These are phyloP conservation scores for Hoplodrina ambigua DNA, from an alignment of 2,888 invertebrate species.

Conservation along the genomic window DNA sequence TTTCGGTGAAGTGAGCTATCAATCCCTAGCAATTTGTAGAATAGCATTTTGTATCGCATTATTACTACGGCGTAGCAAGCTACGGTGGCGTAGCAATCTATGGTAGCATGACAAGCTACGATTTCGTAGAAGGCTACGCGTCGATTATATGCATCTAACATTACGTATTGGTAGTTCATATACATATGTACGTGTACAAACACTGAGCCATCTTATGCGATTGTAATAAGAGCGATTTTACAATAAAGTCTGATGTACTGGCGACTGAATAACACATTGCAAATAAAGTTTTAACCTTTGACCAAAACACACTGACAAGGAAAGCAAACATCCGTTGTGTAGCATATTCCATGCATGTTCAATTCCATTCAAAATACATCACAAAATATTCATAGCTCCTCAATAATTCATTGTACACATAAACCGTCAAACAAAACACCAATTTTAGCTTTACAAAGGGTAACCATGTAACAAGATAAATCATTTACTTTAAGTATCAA, in stretches of 20 bases:
- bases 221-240: too few species aligned
- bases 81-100: conserved; percentile 17
- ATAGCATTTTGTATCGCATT: not conserved
- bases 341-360: conserved; percentile 15
- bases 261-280: not conserved
- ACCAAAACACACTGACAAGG: not conserved
- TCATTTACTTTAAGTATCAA: conserved; percentile 29
- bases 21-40: too few species aligned
- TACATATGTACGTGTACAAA: not conserved
- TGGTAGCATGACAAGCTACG: conserved; percentile 25
- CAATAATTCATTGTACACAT: not conserved
- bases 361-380: not conserved
- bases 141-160: conserved; percentile 29
- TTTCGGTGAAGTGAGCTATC: too few species aligned
- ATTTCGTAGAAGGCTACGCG: conserved; percentile 36
- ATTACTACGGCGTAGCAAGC: not conserved
- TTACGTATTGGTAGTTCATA: not conserved
- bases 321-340: not conserved
- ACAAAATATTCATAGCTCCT: not conserved
- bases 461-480: conserved; percentile 23
- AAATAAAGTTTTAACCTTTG: not conserved
- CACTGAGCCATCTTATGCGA: too few species aligned
- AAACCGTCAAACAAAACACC: not conserved
- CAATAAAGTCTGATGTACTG: too few species aligned
- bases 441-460: conserved; percentile 18